Conservation (phyloP, 2,888 invertebrate species). For the Nezara viridula region DNA sequence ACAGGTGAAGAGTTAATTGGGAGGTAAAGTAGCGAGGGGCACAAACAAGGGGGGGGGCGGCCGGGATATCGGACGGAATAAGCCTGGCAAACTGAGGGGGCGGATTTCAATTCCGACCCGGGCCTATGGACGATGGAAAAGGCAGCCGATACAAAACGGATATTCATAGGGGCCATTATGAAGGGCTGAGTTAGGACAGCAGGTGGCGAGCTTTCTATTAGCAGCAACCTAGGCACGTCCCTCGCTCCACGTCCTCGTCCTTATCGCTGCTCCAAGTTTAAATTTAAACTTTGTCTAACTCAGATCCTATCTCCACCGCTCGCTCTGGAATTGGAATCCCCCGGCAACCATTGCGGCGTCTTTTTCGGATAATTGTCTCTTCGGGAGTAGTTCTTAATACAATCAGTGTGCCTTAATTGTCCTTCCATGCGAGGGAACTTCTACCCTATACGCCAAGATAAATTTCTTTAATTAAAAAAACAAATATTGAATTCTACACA, state of each 20-base stretch:
- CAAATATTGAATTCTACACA: background rate
- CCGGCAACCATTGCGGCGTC: constrained; percentile 5
- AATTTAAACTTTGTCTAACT: constrained; percentile 48
- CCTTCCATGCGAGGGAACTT: background rate
- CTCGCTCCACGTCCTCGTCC: constrained; percentile 22
- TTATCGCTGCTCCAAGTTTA: constrained; percentile 36
- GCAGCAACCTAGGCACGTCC: background rate
- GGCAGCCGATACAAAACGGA: constrained; percentile 19
- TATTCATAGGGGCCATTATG: constrained; percentile 35
- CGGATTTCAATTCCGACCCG: constrained; percentile 2
- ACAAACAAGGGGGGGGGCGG: background rate
- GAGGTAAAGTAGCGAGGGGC: background rate
- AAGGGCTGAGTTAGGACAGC: constrained; percentile 20
- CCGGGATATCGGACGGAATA: background rate
- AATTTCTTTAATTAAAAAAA: background rate
- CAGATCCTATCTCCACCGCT: constrained; percentile 17
- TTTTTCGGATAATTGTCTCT: constrained; percentile 42
- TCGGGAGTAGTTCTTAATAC: constrained; percentile 24
- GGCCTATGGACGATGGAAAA: background rate
- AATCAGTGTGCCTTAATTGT: constrained; percentile 28
- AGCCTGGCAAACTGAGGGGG: background rate
- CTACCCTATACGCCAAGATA: too few species aligned
- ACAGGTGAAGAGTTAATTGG: background rate
- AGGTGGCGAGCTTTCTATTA: constrained; percentile 47
- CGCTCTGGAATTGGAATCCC: background rate